phyloP scores from a whole-genome alignment of 92 coral and sea anemone genomes.

The Umimayanthus kanabou region DNA sequence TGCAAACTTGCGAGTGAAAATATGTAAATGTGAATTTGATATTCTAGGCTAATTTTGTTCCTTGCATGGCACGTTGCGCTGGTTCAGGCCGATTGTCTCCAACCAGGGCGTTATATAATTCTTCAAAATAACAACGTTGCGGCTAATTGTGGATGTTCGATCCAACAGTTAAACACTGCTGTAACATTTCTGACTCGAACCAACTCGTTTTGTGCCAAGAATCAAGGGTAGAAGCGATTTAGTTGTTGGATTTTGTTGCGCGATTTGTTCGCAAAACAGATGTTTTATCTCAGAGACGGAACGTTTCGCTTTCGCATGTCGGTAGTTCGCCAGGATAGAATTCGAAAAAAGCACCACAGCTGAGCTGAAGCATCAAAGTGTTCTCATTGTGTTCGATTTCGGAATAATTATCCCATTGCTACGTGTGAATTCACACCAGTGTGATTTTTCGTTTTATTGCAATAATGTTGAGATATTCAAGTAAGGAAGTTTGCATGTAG shows the following conservation, averaged over 20 bases:
- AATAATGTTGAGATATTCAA: neutral
- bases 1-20: neutral
- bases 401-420: neutral
- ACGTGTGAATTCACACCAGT: conserved; percentile 11
- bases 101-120: neutral
- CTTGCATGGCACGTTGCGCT: neutral
- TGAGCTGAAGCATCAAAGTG: conserved; percentile 6
- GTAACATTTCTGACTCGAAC: neutral
- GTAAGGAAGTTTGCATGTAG: conserved; percentile 8
- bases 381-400: neutral
- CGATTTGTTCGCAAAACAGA: conserved; percentile 5
- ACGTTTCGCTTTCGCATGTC: neutral
- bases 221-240: neutral
- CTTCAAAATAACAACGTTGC: neutral
- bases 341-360: neutral
- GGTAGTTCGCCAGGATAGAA: neutral
- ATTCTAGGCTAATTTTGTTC: conserved; percentile 7
- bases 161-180: neutral
- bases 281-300: neutral
- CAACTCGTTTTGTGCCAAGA: neutral
- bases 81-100: conserved; percentile 21
- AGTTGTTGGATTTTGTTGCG: neutral
- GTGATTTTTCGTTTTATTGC: neutral
- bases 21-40: conserved; percentile 18
- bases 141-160: neutral